phyloP scores from a whole-genome alignment of 2,113 vertebrate species.

The Engystomops pustulosus region DNA sequence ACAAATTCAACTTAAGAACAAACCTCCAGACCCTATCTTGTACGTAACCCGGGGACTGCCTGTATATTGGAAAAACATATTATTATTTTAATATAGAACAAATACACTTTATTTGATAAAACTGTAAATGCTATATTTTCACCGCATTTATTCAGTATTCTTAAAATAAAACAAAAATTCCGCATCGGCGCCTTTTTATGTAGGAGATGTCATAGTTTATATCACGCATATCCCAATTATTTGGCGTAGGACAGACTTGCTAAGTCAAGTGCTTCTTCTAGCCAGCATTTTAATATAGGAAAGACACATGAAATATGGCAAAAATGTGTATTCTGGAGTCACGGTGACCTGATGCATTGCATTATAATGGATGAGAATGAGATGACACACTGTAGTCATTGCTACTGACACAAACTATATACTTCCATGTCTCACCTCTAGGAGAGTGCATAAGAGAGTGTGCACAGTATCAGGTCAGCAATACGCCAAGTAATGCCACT shows the following conservation, averaged over 20 bases:
- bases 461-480: neutral
- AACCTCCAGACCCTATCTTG: too few relatives aligned
- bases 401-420: too few relatives aligned
- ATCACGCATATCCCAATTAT: neutral
- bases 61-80: too few relatives aligned
- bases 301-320: neutral
- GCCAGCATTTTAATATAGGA: neutral
- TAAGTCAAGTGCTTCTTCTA: neutral
- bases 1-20: too few relatives aligned
- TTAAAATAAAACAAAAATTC: neutral
- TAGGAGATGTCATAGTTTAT: neutral
- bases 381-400: neutral
- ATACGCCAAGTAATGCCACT: neutral
- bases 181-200: neutral
- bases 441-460: neutral
- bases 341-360: neutral
- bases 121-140: too few relatives aligned
- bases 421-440: neutral
- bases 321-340: neutral
- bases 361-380: neutral
- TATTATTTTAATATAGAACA: too few relatives aligned
- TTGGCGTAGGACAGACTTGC: neutral
- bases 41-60: too few relatives aligned
- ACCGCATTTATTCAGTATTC: neutral
- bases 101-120: too few relatives aligned